Evolutionary conservation across 2,113 vertebrate species (phyloP), one percentile per base, ranked within the genome.

Genomic region (Bagarius yarrelli): DNA sequence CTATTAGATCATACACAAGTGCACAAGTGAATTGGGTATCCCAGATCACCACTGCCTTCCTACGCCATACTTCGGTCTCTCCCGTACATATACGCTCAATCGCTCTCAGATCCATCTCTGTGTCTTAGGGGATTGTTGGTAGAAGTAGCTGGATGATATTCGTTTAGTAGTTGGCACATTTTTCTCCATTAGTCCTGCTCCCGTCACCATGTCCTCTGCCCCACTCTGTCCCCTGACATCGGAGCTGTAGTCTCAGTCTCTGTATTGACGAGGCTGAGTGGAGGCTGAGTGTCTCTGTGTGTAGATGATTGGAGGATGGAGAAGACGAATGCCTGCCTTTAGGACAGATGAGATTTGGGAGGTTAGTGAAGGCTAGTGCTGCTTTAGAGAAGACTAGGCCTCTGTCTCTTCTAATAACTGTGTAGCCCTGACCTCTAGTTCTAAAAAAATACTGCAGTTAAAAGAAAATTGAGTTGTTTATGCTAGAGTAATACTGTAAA

Each of bases 1-100:
- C 91, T 91, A 92, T 93, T 93, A 89, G 90, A 92, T 93, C 90
- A 91, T 88, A 90, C 87, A 80, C 86, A 83, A 89, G 87, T 76
- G 83, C 87, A 76, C 44, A 83, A 74, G 81, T 84, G 89, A 91
- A 91, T 89, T 89, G 91, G 87, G 88, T 88, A 91, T 86, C 85
- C 88, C 89, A 88, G 85, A 85, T 81, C 55, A 76, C 83, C 75
- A 85, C 52, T 80, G 81, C 52, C 84, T 81, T 79, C 83, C 85
- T 87, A 14, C 18, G 47, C 71, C 60, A 47, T 50, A 61, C 72
- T 75, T 67, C 50, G 25, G 23, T 16, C 14, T 61, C 13, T 8
- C 60, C 25, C 18, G n/a, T 40, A 78, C 84, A 72, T 85, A 78
- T 72, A 27, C 81, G 81, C 69, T 85, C 81, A 63, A 79, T 81